Evolutionary conservation across 2,888 invertebrate genomes (phyloP), one percentile per base, ranked within the genome.

Genomic region (Pheosia tremula): DNA sequence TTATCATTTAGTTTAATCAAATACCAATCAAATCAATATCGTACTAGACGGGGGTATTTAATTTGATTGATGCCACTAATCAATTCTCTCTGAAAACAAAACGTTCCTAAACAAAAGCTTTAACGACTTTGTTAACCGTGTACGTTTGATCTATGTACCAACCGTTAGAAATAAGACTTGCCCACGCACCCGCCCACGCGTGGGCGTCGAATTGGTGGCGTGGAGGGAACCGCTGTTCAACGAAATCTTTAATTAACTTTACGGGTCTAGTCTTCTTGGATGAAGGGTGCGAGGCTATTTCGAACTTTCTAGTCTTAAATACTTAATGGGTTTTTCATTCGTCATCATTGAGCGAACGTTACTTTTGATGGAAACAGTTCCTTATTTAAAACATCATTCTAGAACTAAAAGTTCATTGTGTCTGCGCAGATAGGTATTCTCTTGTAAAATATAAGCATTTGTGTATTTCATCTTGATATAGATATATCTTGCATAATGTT

Each of bases 161-260:
- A 39, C 39, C 39, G 38, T 39, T 55, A 39, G 39, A 37, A 9
- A 53, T 37, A 52, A 36, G 50, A 24, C 11, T 37, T 37, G 53
- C 53, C 53, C 53, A 55, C 55, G 53, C 52, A 7, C 13, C n/a
- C 9, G 49, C 53, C 37, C 53, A 55, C 55, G 55, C 55, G 55
- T 55, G 55, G 55, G 39, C 55, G 38, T 39, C 4, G 11, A 38
- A 54, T 38, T 11, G 53, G 10, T 53, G 53, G 53, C 37, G 37
- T 11, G 11, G 11, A 10, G 53, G 11, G 9, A 53, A 37, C 53
- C 53, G 53, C 53, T 37, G 36, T 8, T 3, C 36, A 8, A 53
- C 36, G 53, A 24, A 37, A 37, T 53, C 53, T 53, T 53, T 53
- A 53, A 53, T 53, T 53, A 53, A 53, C 37, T 53, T n/a, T 11